A percentile compares a stretch with the other conserved stretches of the same genome.
phyloP scores from a whole-genome alignment of 2,797 vertebrate genomes.

The Sebastes vulpes region DNA sequence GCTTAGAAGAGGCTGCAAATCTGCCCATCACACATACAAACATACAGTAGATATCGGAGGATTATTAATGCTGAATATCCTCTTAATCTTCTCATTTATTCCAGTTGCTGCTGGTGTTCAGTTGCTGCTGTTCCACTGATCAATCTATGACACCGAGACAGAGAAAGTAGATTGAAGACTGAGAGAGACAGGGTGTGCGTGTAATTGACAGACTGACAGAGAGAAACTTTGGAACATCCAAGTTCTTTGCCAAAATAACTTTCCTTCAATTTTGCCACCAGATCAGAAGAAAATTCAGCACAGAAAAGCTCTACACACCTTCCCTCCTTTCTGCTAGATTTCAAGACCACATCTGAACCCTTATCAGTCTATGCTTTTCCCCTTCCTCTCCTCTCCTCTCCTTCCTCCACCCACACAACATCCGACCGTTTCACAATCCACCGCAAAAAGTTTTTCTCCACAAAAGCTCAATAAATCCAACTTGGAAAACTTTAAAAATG shows the following conservation, averaged over 20 bases:
- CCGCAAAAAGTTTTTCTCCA: neutral
- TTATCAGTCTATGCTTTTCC: neutral
- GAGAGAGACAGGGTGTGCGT: neutral
- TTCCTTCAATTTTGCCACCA: neutral
- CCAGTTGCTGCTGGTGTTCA: neutral
- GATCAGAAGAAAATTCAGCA: neutral
- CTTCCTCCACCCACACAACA: neutral
- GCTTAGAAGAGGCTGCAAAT: constrained; percentile 7
- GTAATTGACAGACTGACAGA: neutral
- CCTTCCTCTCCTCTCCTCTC: no score
- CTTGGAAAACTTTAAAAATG: neutral
- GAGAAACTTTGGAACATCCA: neutral
- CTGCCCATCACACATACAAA: constrained; percentile 8
- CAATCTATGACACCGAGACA: neutral
- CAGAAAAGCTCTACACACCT: neutral
- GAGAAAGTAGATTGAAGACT: constrained; percentile 1
- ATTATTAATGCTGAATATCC: constrained; percentile 13
- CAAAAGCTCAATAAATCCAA: neutral
- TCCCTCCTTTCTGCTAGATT: neutral
- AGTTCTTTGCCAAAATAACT: neutral
- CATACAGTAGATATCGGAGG: constrained; percentile 1
- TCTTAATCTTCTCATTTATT: constrained; percentile 10
- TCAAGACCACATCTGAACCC: constrained; percentile 3
- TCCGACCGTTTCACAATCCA: neutral
- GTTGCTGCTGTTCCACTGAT: neutral